Evolutionary conservation across 2,797 vertebrate genomes (phyloP).

Genomic region (Vespertilio murinus): DNA sequence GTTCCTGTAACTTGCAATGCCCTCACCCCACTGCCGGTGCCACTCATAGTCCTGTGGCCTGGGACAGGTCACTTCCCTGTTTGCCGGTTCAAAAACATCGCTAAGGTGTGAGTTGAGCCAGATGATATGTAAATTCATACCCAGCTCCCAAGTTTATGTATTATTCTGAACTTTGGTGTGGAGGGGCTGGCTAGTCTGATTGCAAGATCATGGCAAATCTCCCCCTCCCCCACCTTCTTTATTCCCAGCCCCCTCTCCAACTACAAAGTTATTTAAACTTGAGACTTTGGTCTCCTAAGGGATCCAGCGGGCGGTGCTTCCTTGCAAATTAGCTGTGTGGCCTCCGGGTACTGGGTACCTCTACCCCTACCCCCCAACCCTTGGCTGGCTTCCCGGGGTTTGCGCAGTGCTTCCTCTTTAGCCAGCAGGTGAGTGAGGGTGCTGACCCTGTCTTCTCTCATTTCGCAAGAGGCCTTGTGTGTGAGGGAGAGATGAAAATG

Average conservation of each 20-base stretch:
- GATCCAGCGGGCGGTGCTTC: background rate
- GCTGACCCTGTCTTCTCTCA: background rate
- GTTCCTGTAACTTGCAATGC: background rate
- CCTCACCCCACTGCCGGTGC: background rate
- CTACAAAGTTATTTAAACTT: slow-evolving; percentile 3
- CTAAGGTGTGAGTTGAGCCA: background rate
- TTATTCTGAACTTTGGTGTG: slow-evolving; percentile 8
- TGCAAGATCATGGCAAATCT: background rate
- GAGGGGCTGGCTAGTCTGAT: background rate
- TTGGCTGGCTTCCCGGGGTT: background rate
- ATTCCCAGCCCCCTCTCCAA: background rate
- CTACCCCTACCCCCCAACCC: accelerated
- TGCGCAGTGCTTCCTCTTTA: background rate
- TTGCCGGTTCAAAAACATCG: background rate
- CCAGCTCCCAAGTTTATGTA: background rate
- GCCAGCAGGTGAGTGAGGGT: background rate
- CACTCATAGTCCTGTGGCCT: background rate
- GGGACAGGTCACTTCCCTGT: background rate
- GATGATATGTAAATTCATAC: background rate
- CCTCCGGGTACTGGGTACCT: too few relatives aligned
- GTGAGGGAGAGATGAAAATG: slow-evolving; percentile 47
- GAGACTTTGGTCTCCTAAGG: background rate
- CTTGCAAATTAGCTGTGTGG: background rate
- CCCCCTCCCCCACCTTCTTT: background rate
- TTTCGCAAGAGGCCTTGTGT: slow-evolving; percentile 53